These are phyloP conservation scores for Cylindroiulus punctatus DNA, from an alignment of 2,888 invertebrate species.

Conservation along the genomic window DNA sequence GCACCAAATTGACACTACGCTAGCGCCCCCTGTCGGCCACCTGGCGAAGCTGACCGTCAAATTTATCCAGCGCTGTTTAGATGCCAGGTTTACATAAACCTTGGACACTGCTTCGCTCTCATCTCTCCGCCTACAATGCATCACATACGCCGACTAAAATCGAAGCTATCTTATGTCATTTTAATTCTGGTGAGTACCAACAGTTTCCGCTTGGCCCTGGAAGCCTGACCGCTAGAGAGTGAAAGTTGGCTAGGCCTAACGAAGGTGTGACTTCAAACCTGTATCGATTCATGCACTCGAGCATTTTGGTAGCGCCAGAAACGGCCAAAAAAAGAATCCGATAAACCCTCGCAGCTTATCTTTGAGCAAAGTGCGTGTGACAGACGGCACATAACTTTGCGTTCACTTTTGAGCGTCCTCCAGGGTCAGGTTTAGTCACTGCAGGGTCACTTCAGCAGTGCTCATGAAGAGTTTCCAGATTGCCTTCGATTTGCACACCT, in stretches of 20 bases:
- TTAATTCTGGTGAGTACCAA: conserved; percentile 15
- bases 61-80: not conserved
- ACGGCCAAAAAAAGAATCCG: not conserved
- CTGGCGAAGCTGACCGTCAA: not conserved
- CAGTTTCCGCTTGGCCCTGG: not conserved
- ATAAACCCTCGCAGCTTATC: not conserved
- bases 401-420: not conserved
- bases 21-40: not conserved
- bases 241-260: conserved; percentile 25
- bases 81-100: conserved; percentile 44
- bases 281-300: not conserved
- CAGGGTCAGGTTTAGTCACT: not conserved
- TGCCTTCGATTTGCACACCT: not conserved
- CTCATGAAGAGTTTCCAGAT: not conserved
- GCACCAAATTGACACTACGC: not conserved
- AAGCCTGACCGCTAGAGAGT: not conserved
- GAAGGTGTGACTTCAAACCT: not conserved
- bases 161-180: conserved; percentile 15
- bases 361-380: not conserved
- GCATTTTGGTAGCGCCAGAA: not conserved
- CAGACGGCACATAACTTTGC: not conserved
- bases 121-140: not conserved
- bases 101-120: conserved; percentile 19
- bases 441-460: too few relatives aligned
- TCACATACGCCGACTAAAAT: conserved; percentile 28